A percentile compares a stretch with the other conserved stretches of the same genome.
phyloP scores from a whole-genome alignment of 2,113 vertebrate genomes.

The Elgaria multicarinata region DNA sequence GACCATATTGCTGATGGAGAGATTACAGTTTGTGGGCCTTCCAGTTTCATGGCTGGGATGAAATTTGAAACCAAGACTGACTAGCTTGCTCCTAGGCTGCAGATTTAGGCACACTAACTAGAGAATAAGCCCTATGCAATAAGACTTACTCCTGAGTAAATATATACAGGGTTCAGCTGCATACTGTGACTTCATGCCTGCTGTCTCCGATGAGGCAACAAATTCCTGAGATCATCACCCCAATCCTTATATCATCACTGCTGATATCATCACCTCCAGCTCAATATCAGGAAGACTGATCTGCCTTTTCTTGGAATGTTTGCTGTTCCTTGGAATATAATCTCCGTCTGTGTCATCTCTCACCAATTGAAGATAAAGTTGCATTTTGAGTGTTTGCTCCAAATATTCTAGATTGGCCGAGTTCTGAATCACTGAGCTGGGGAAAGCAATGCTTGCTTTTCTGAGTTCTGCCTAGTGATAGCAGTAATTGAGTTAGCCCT shows the following conservation, averaged over 20 bases:
- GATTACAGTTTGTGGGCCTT: background rate
- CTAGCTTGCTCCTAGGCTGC: background rate
- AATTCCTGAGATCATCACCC: background rate
- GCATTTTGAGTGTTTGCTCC: background rate
- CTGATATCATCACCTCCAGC: background rate
- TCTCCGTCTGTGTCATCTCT: background rate
- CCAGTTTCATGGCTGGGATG: background rate
- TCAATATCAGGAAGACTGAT: background rate
- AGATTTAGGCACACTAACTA: background rate
- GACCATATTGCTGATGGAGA: background rate
- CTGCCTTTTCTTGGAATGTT: background rate
- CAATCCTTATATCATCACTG: background rate
- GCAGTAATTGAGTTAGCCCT: background rate
- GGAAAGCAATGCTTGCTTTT: background rate
- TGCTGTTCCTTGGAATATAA: constrained; percentile 2
- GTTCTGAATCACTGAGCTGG: background rate
- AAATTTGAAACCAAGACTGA: background rate
- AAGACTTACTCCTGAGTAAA: background rate
- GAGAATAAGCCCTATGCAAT: background rate
- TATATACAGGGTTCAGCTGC: background rate
- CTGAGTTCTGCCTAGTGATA: background rate
- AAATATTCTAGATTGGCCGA: background rate
- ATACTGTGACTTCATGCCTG: background rate
- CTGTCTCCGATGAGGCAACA: background rate
- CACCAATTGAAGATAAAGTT: background rate